phyloP scores from a whole-genome alignment of 30 jellyfish, hydroid and myxozoan species.

The Rhopilema esculentum region DNA sequence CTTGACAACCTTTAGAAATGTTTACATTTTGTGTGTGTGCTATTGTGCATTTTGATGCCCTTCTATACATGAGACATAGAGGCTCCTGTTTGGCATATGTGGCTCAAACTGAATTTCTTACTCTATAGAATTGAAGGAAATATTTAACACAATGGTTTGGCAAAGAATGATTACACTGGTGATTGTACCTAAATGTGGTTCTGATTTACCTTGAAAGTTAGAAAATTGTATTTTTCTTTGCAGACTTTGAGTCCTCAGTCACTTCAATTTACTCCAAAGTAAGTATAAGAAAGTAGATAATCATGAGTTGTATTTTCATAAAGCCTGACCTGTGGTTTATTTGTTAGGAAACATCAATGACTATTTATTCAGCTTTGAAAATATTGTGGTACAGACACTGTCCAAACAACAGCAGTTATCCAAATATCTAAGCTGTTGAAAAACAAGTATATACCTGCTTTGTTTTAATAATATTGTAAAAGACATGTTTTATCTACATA shows the following conservation, averaged over 20 bases:
- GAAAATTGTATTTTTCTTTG: no score
- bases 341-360: not conserved
- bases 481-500: not conserved
- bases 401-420: not conserved
- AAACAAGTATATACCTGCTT: not conserved
- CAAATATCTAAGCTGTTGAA: not conserved
- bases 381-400: not conserved
- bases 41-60: no score
- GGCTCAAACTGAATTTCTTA: no score
- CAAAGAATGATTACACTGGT: no score
- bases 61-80: no score
- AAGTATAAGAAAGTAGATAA: not conserved
- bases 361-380: not conserved
- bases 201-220: no score
- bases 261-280: slow-evolving; percentile 10
- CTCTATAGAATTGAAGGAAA: no score
- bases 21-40: no score
- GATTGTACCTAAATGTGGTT: no score
- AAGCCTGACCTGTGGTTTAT: not conserved
- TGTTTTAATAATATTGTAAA: not conserved
- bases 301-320: not conserved
- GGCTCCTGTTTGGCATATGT: no score
- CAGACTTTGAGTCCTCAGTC: not conserved
- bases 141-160: no score
- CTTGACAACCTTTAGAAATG: no score